Evolutionary conservation across 2,888 invertebrate genomes (phyloP).

Genomic region (Petrolisthes manimaculis): DNA sequence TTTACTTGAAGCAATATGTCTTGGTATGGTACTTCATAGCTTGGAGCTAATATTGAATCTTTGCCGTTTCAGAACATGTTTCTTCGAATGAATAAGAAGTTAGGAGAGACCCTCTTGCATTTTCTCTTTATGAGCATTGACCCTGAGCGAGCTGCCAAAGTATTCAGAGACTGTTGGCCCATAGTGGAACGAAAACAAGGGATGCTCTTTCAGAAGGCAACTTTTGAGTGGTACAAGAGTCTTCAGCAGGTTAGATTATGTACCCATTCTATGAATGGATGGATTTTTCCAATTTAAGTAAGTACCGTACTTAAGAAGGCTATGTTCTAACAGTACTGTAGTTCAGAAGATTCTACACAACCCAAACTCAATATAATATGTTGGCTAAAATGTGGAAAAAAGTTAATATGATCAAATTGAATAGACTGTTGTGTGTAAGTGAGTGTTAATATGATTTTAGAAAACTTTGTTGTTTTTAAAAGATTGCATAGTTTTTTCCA

Average conservation of each 20-base stretch:
- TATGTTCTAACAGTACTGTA: not conserved
- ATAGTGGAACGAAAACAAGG: constrained; percentile 56
- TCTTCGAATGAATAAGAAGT: constrained; percentile 41
- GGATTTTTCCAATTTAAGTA: not conserved
- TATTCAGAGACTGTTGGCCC: constrained; percentile 64
- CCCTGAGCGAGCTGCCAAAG: constrained; percentile 41
- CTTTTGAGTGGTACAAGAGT: constrained; percentile 62
- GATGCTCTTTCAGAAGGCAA: constrained; percentile 54
- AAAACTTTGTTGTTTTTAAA: too few relatives aligned
- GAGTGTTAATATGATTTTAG: too few relatives aligned
- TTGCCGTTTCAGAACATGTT: constrained; percentile 42
- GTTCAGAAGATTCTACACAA: not conserved
- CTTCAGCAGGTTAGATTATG: constrained; percentile 55
- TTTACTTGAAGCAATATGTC: too few relatives aligned
- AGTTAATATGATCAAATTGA: too few relatives aligned
- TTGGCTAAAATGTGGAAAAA: too few relatives aligned
- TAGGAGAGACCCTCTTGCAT: constrained; percentile 57
- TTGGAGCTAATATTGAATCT: too few relatives aligned
- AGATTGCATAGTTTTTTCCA: too few relatives aligned
- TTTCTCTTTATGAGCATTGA: constrained; percentile 53
- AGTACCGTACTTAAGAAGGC: not conserved
- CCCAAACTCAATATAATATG: too few relatives aligned
- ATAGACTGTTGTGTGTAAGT: too few relatives aligned
- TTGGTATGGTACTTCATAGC: too few relatives aligned
- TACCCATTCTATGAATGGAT: not conserved